These are phyloP conservation scores for Hemistola chrysoprasaria DNA, from an alignment of 2,888 invertebrate genomes.

Conservation along the genomic window DNA sequence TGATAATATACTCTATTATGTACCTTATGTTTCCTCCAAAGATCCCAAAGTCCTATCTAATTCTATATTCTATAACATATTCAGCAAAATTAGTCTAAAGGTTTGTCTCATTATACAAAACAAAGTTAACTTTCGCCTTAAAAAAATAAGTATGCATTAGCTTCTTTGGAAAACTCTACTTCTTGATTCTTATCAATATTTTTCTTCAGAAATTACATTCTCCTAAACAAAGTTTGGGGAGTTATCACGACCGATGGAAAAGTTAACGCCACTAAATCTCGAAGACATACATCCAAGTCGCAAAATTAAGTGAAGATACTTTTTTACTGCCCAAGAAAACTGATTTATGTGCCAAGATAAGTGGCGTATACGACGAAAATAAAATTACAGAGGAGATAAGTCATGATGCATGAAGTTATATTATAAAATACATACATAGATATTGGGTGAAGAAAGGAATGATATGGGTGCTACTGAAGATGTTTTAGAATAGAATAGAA, in stretches of 20 bases:
- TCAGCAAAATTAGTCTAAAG: too few relatives aligned
- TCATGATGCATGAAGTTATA: slow-evolving; percentile 10
- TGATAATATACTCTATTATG: too few relatives aligned
- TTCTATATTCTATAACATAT: too few relatives aligned
- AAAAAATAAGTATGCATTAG: too few relatives aligned
- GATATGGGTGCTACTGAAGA: slow-evolving; percentile 9
- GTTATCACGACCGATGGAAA: slow-evolving; percentile 3
- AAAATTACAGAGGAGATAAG: slow-evolving; percentile 24
- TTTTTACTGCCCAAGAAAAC: slow-evolving; percentile 26
- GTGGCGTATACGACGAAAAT: slow-evolving; percentile 23
- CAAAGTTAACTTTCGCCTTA: too few relatives aligned
- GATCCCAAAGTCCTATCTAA: too few relatives aligned
- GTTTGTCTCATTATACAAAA: too few relatives aligned
- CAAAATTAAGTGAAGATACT: slow-evolving; percentile 27
- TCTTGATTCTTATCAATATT: too few relatives aligned
- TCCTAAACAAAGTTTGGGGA: not conserved
- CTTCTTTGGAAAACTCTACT: too few relatives aligned
- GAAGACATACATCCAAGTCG: slow-evolving; percentile 10
- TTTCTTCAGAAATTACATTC: too few relatives aligned
- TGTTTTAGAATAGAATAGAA: too few relatives aligned
- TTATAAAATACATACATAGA: slow-evolving; percentile 1
- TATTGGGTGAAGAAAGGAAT: slow-evolving; percentile 10
- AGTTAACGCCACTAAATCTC: slow-evolving; percentile 13
- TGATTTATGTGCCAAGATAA: slow-evolving; percentile 32
- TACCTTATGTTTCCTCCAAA: too few relatives aligned